Percentiles rank a stretch among this genome's conserved stretches.
These are phyloP conservation scores for Aplysina aerophoba DNA, from an alignment of 37 sponge, comb jelly and placozoan species.

Conservation along the genomic window DNA sequence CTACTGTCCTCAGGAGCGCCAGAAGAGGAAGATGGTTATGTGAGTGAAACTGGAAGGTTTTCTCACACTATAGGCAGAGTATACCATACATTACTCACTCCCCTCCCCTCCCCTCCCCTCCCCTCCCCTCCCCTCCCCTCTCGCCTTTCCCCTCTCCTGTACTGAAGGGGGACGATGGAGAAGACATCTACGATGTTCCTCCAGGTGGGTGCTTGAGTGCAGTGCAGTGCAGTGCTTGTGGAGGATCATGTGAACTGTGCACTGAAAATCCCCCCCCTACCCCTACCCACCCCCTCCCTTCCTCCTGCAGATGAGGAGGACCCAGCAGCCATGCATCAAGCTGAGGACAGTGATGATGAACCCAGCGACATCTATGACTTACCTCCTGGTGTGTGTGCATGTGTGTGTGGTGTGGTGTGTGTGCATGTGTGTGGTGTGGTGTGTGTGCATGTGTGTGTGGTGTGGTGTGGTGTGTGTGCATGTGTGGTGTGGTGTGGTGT, in stretches of 20 bases:
- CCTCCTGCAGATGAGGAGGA: background rate
- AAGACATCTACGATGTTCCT: constrained; percentile 13
- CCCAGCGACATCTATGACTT: constrained; percentile 15
- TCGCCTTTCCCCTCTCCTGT: background rate
- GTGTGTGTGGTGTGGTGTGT: background rate
- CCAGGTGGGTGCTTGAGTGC: background rate
- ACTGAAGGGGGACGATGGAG: background rate
- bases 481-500: too few species aligned
- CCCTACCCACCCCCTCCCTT: background rate
- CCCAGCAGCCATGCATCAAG: too few species aligned
- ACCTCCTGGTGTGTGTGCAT: constrained; percentile 18
- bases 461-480: background rate
- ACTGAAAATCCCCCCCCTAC: background rate
- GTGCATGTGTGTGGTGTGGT: background rate
- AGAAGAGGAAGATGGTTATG: too few species aligned
- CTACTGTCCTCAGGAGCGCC: too few species aligned
- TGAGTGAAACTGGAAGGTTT: too few species aligned
- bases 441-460: background rate
- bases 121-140: too few species aligned
- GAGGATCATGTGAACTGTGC: background rate
- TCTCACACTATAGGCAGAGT: too few species aligned
- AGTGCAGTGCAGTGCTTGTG: background rate
- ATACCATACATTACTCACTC: too few species aligned
- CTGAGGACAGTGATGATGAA: background rate
- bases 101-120: too few species aligned